Evolutionary conservation across 2,888 invertebrate species (phyloP).

Genomic region (Zaprionus obscuricornis): DNA sequence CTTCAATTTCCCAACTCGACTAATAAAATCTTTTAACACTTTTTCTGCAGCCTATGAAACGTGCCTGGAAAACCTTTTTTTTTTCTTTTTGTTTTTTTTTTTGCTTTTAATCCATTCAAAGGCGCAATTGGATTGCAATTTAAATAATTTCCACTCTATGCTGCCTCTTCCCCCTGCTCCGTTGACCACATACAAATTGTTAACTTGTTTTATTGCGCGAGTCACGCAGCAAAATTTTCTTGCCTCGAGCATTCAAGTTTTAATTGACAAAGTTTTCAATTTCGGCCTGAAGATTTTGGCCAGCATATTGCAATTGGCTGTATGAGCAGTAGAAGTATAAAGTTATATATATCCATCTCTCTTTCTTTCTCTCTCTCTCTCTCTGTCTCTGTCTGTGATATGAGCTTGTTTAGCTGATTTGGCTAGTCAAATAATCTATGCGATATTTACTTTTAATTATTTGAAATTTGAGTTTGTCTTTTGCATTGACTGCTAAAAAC

Average conservation of each 20-base stretch:
- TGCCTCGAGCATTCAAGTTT: slow-evolving; percentile 36
- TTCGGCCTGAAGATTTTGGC: slow-evolving; percentile 15
- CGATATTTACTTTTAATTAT: slow-evolving; percentile 39
- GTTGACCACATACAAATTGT: slow-evolving; percentile 15
- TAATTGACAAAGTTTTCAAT: slow-evolving; percentile 53
- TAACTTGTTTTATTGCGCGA: slow-evolving; percentile 17
- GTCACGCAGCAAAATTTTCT: slow-evolving; percentile 1
- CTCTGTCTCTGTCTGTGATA: too few relatives aligned
- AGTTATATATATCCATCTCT: too few relatives aligned
- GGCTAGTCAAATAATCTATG: slow-evolving; percentile 3
- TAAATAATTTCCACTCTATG: slow-evolving; percentile 8
- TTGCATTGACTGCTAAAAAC: slow-evolving; percentile 4
- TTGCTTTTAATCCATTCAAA: not conserved
- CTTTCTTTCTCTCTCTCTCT: too few relatives aligned
- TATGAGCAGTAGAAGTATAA: slow-evolving; percentile 6
- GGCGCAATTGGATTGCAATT: slow-evolving; percentile 15
- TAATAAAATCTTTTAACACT: too few relatives aligned
- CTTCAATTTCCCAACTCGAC: too few relatives aligned
- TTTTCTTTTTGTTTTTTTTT: not conserved
- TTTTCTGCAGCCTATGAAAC: too few relatives aligned
- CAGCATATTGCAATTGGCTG: slow-evolving; percentile 25
- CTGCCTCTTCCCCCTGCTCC: too few relatives aligned
- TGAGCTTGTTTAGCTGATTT: too few relatives aligned
- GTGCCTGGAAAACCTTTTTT: not conserved
- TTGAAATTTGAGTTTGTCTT: slow-evolving; percentile 8